Evolutionary conservation across 2,113 vertebrate genomes (phyloP), one percentile per base, ranked within the genome.

Genomic region (Alectura lathami): DNA sequence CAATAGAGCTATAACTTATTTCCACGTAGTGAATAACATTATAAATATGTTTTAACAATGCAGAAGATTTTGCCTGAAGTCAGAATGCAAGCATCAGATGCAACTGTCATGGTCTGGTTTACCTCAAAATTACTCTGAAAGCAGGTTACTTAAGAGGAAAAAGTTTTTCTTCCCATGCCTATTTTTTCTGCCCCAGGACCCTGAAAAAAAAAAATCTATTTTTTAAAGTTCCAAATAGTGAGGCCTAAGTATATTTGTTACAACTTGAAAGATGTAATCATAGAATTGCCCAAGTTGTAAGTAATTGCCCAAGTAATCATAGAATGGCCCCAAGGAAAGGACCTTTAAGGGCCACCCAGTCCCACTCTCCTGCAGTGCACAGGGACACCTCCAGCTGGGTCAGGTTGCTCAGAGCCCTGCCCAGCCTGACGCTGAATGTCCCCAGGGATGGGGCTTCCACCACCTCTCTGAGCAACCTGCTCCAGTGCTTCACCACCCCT

Each of bases 231-330:
- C 67, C 63, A 93, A 86, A 83, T 43, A 86, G 32, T 94, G 93
- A 93, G 77, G 78, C 73, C 86, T 93, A 91, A 93, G 75, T 72
- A 72, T 82, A 86, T 86, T 78, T 93, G 95, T 92, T 96, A 96
- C 93, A 96, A 80, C 78, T 95, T 92, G 94, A 91, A 94, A 88
- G 81, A 68, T 64, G 69, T 91, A 96, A 96, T 96, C n/a, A n/a
- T n/a, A n/a, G n/a, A n/a, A n/a, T n/a, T n/a, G n/a, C n/a, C n/a
- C n/a, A n/a, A n/a, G n/a, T n/a, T n/a, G n/a, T n/a, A n/a, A n/a
- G n/a, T n/a, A n/a, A n/a, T n/a, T n/a, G n/a, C n/a, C n/a, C n/a
- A n/a, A n/a, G n/a, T n/a, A n/a, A n/a, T n/a, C n/a, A n/a, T n/a
- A n/a, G n/a, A n/a, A n/a, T n/a, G n/a, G n/a, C n/a, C n/a, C n/a